These are phyloP conservation scores for Prunella himalayana DNA, from an alignment of 2,113 vertebrate species.

Conservation along the genomic window DNA sequence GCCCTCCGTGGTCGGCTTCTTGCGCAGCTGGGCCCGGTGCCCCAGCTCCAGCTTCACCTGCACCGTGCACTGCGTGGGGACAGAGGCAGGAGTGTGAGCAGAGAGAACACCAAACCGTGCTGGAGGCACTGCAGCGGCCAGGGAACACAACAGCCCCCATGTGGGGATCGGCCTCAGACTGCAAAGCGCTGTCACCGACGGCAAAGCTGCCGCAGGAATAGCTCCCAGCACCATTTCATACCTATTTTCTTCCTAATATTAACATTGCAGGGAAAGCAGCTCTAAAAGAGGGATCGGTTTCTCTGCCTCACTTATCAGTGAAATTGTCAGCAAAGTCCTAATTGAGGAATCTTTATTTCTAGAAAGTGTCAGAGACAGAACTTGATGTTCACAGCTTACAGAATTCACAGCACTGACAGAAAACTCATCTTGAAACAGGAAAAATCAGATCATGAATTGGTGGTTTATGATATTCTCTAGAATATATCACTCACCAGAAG, in stretches of 20 bases:
- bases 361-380: conserved; percentile 28
- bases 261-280: neutral
- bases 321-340: conserved; percentile 21
- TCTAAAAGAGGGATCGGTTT: neutral
- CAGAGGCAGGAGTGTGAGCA: neutral
- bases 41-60: conserved; percentile 98
- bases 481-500: neutral
- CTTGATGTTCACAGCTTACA: conserved; percentile 28
- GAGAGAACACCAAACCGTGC: neutral
- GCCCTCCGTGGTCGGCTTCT: conserved; percentile 94
- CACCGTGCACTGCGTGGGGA: conserved; percentile 86
- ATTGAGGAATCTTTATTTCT: conserved; percentile 43
- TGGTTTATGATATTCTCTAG: neutral
- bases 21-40: conserved; percentile 92
- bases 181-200: neutral
- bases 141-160: neutral
- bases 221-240: neutral
- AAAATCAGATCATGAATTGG: neutral
- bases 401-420: conserved; percentile 1
- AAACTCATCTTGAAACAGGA: neutral
- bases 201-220: neutral
- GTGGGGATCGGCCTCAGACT: neutral
- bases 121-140: neutral
- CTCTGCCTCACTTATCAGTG: neutral
- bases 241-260: neutral